Percentiles rank a stretch among this genome's conserved stretches.
These are phyloP conservation scores for Plagiodera versicolora DNA, from an alignment of 2,888 invertebrate genomes.

Conservation along the genomic window DNA sequence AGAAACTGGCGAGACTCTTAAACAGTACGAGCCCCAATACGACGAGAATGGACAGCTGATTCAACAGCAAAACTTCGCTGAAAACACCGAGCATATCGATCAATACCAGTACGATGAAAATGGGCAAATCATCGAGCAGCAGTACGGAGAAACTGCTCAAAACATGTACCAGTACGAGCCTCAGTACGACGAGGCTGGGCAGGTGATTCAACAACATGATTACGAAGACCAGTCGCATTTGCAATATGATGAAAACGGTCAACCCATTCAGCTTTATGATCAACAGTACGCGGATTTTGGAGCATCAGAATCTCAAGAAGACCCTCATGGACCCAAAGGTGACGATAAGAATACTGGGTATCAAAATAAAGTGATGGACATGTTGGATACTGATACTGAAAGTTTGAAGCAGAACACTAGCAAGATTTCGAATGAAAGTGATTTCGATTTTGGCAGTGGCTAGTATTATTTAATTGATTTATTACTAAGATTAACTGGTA, in stretches of 20 bases:
- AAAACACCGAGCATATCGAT: constrained; percentile 23
- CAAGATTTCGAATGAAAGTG: constrained; percentile 51
- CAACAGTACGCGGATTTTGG: constrained; percentile 12
- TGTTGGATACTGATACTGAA: constrained; percentile 53
- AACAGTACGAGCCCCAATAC: constrained; percentile 16
- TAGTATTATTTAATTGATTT: too few species aligned
- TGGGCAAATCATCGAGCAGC: constrained; percentile 29
- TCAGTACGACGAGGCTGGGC: constrained; percentile 36
- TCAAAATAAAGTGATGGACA: constrained; percentile 45
- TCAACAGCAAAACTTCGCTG: constrained; percentile 35
- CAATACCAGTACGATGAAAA: constrained; percentile 26
- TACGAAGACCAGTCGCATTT: too few species aligned
- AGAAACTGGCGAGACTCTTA: constrained; percentile 27
- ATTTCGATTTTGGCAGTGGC: constrained; percentile 50
- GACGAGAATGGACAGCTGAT: constrained; percentile 28
- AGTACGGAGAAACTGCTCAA: constrained; percentile 12
- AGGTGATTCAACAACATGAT: constrained; percentile 18
- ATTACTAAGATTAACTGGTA: too few species aligned
- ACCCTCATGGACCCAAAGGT: constrained; percentile 11
- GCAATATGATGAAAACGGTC: constrained; percentile 21
- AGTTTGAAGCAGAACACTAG: constrained; percentile 46
- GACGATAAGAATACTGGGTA: constrained; percentile 23
- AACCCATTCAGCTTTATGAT: constrained; percentile 2
- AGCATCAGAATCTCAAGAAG: neutral
- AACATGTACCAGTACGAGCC: neutral